Evolutionary conservation across 2,113 vertebrate species (phyloP).

Genomic region (Sus scrofa): T2T-Sscrofa CM000826.6:24213501-24214000

Average conservation of each 20-base stretch:
- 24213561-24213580: neutral
- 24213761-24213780: neutral
- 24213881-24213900: conserved; percentile 38
- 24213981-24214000: neutral
- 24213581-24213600: neutral
- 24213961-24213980: neutral
- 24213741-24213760: neutral
- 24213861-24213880: conserved; percentile 49
- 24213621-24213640: neutral
- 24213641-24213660: neutral
- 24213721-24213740: neutral
- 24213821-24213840: neutral
- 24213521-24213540: neutral
- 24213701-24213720: neutral
- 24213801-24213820: neutral
- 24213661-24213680: neutral
- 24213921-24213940: conserved; percentile 42
- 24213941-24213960: neutral
- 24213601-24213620: neutral
- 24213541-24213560: neutral
- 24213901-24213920: neutral
- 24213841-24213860: neutral
- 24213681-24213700: neutral
- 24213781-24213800: neutral
- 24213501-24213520: neutral